Percentiles rank a stretch among this genome's conserved stretches.
These are phyloP conservation scores for Drosophila serrata DNA, from an alignment of 1,140 invertebrate species.

Conservation along the genomic window DNA sequence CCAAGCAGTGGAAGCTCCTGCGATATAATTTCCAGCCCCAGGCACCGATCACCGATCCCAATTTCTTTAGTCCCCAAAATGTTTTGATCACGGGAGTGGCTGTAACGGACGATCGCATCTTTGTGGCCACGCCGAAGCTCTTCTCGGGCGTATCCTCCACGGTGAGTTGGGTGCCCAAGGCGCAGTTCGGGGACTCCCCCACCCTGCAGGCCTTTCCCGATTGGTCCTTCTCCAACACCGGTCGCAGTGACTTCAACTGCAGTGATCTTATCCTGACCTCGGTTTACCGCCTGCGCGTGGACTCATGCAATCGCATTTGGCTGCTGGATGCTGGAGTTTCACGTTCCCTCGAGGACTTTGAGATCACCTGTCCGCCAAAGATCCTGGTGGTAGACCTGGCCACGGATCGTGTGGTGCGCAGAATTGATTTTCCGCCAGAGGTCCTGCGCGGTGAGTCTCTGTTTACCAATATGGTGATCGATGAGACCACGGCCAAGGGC, in stretches of 20 bases:
- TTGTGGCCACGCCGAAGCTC: conserved; percentile 90
- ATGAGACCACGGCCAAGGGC: conserved; percentile 88
- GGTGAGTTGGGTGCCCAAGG: conserved; percentile 88
- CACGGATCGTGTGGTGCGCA: conserved; percentile 89
- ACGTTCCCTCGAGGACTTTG: conserved; percentile 91
- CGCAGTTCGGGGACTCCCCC: conserved; percentile 89
- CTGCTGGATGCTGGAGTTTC: conserved; percentile 90
- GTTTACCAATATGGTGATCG: conserved; percentile 91
- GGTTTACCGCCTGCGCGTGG: conserved; percentile 90
- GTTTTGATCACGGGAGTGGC: conserved; percentile 91
- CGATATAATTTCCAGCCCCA: conserved; percentile 89
- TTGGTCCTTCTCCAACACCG: conserved; percentile 91
- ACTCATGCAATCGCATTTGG: conserved; percentile 92
- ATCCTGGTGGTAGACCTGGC: conserved; percentile 91
- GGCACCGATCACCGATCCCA: conserved; percentile 85
- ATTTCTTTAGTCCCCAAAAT: conserved; percentile 89
- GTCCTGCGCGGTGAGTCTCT: conserved; percentile 89
- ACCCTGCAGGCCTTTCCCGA: conserved; percentile 91
- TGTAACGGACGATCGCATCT: conserved; percentile 89
- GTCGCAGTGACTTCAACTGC: conserved; percentile 89
- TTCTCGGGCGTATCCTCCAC: conserved; percentile 91
- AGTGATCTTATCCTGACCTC: conserved; percentile 90
- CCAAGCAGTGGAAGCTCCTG: conserved; percentile 91
- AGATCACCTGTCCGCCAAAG: conserved; percentile 91
- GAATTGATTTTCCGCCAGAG: conserved; percentile 88